phyloP scores from a whole-genome alignment of 1,140 invertebrate genomes.

The Drosophila sucinea region DNA sequence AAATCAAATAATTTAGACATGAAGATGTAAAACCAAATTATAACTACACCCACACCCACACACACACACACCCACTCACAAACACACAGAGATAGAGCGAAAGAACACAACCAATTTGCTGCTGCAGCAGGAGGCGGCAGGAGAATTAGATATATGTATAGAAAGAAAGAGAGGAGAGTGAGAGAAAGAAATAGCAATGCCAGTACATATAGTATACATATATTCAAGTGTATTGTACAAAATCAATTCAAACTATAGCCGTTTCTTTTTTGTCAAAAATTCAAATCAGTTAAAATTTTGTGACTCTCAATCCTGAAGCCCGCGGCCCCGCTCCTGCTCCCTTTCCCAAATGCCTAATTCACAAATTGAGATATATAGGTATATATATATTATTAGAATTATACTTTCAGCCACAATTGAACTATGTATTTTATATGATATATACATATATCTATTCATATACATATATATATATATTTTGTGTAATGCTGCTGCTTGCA shows the following conservation, averaged over 20 bases:
- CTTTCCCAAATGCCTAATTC: not conserved
- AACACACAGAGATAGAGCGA: constrained; percentile 12
- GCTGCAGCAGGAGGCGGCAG: constrained; percentile 45
- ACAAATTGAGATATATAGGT: constrained; percentile 14
- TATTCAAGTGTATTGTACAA: constrained; percentile 58
- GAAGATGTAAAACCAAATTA: constrained; percentile 54
- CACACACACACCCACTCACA: constrained; percentile 25
- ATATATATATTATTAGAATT: constrained; percentile 44
- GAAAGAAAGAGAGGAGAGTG: not conserved
- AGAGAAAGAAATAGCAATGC: constrained; percentile 23
- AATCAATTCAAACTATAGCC: not conserved
- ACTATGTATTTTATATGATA: constrained; percentile 55
- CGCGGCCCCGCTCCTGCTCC: not conserved
- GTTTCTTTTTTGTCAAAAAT: constrained; percentile 1
- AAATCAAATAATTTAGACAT: constrained; percentile 60
- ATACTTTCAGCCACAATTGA: constrained; percentile 71
- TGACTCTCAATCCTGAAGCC: not conserved
- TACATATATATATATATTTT: constrained; percentile 35
- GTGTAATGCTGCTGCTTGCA: constrained; percentile 6
- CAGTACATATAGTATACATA: constrained; percentile 32
- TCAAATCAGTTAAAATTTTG: not conserved
- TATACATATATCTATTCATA: constrained; percentile 26
- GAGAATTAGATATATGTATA: constrained; percentile 6
- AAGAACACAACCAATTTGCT: constrained; percentile 18
- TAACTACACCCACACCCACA: constrained; percentile 57